Base-by-base conservation (phyloP, 2,113 vertebrate species). In the Sturnira hondurensis region DNA sequence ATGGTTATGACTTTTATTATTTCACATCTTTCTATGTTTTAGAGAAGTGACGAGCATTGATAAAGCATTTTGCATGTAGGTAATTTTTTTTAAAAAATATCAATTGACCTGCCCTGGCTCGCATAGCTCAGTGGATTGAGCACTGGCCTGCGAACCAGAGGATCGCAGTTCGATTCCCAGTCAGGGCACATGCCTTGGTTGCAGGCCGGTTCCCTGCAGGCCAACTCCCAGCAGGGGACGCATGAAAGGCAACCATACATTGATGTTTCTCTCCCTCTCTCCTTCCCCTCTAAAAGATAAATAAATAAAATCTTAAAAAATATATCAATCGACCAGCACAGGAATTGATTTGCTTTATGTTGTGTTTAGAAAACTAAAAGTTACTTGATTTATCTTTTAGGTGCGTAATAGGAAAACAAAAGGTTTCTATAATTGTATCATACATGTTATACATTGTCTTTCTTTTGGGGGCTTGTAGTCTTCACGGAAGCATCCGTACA, bases 331-430 rank as follows among this genome's bases (percentile, higher is more conserved):
- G n/a, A 71, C 17, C 14, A 86, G 54, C 33, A 71, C 11, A 92
- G 26, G 52, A 90, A 84, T 84, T 92, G 26, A 58, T 87, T 89
- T 58, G 19, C 84, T 95, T 93, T 95, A 80, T 87, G 52, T 71
- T 94, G 13, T 84, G 15, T 71, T 91, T 92, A 56, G 87, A 85
- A 93, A 61, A 68, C 33, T 63, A 92, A 71, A 13, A 89, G 52
- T 78, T 89, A 83, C 47, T 94, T 89, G 19, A 73, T 86, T 86
- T 91, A 47, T 91, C 36, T 93, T 90, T 93, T 73, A 81, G 70
- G 31, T 73, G 9, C 28, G 85, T 87, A 93, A 24, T 81, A 61
- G 80, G 10, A 47, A 74, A 47, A 74, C 33, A 74, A 80, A 58
- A 73, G 36, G 22, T 77, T 82, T 91, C 38, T 74, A 4, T 76